These are phyloP conservation scores for Ochropleura leucogaster DNA, from an alignment of 2,888 invertebrate genomes.

Conservation along the genomic window DNA sequence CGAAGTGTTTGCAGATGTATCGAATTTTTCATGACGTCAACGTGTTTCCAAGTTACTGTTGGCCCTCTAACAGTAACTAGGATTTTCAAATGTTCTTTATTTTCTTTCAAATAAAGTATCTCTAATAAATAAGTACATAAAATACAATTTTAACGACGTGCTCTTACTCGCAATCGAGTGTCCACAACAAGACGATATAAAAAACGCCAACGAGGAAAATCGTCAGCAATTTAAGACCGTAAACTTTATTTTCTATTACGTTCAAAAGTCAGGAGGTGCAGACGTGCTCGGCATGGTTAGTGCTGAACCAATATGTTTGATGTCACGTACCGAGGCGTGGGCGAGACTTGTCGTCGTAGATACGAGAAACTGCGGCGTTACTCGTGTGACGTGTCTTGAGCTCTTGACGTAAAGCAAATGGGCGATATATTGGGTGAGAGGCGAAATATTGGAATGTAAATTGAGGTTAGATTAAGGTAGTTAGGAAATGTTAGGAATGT, in stretches of 20 bases:
- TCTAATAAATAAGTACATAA: not conserved
- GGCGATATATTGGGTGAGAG: slow-evolving; percentile 9
- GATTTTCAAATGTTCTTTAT: not conserved
- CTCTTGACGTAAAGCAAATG: slow-evolving; percentile 19
- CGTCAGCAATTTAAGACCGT: slow-evolving; percentile 46
- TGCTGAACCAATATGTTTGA: slow-evolving; percentile 58
- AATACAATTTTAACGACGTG: slow-evolving; percentile 19
- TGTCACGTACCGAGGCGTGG: slow-evolving; percentile 57
- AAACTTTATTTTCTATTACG: slow-evolving; percentile 61
- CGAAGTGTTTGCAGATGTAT: slow-evolving; percentile 26
- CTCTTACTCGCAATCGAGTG: slow-evolving; percentile 12
- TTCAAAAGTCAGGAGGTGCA: slow-evolving; percentile 44
- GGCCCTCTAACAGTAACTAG: no score
- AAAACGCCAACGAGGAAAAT: slow-evolving; percentile 33
- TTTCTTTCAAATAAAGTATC: not conserved
- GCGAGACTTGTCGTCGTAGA: slow-evolving; percentile 28
- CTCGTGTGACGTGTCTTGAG: slow-evolving; percentile 10
- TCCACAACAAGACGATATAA: slow-evolving; percentile 15
- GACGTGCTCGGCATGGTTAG: slow-evolving; percentile 57
- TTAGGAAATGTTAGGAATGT: not conserved
- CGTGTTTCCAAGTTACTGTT: no score
- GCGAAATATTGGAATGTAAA: not conserved
- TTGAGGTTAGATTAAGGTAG: not conserved
- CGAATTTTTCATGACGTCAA: not conserved
- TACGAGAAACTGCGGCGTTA: slow-evolving; percentile 22